Evolutionary conservation across 2,888 invertebrate genomes (phyloP).

Genomic region (Anoplius nigerrimus): DNA sequence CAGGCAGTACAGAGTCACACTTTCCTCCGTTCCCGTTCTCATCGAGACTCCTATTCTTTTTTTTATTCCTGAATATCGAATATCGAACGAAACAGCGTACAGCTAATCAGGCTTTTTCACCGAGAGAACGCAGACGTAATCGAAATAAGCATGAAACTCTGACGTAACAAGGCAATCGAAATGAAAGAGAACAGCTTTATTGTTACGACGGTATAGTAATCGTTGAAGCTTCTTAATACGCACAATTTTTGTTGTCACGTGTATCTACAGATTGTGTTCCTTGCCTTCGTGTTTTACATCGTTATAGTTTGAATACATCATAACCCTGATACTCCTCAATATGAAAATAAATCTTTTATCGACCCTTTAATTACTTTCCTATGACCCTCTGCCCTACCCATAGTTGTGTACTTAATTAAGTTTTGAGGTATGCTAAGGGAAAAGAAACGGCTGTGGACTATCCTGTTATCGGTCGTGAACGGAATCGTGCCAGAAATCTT

Average conservation of each 20-base stretch:
- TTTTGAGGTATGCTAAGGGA: background rate
- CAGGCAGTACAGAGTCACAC: slow-evolving; percentile 3
- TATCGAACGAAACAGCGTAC: no score
- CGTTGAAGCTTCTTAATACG: slow-evolving; percentile 12
- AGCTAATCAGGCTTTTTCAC: no score
- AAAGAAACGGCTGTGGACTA: background rate
- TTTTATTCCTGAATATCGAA: background rate
- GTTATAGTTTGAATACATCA: slow-evolving; percentile 43
- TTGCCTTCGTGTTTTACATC: no score
- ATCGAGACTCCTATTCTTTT: slow-evolving; percentile 5
- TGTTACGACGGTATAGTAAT: background rate
- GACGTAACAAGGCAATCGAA: no score
- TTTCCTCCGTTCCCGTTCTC: background rate
- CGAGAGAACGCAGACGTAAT: no score
- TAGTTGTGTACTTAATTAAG: slow-evolving; percentile 5
- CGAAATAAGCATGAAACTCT: no score
- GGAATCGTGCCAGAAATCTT: background rate
- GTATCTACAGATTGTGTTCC: slow-evolving; percentile 16
- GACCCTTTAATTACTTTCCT: slow-evolving; percentile 19
- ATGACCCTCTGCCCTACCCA: slow-evolving; percentile 17
- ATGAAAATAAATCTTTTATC: slow-evolving; percentile 58
- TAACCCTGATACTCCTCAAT: slow-evolving; percentile 63
- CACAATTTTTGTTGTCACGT: slow-evolving; percentile 9
- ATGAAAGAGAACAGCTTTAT: slow-evolving; percentile 2
- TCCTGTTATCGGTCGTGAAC: background rate